phyloP scores from a whole-genome alignment of 2,797 vertebrate species.

The Gastrophryne carolinensis region DNA sequence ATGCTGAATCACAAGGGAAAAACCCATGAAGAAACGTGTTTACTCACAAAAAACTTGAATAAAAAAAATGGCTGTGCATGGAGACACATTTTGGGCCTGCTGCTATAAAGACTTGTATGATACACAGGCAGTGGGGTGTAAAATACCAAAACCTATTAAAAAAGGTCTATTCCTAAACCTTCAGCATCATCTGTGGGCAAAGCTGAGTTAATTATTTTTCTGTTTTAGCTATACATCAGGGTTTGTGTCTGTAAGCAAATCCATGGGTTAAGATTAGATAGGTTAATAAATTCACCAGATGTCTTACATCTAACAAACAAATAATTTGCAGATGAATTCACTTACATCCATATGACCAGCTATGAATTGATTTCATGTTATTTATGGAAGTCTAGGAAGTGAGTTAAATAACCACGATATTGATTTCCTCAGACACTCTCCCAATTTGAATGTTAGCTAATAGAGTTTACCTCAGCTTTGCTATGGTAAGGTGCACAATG shows the following conservation, averaged over 20 bases:
- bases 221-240: no score
- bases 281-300: background rate
- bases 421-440: background rate
- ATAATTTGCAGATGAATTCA: conserved; percentile 1
- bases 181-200: no score
- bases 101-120: no score
- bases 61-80: no score
- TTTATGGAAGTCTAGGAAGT: background rate
- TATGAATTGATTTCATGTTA: conserved; percentile 3
- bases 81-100: no score
- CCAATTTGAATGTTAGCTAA: conserved; percentile 6
- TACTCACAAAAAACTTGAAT: no score
- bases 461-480: conserved; percentile 14
- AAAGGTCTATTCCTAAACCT: no score
- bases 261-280: background rate
- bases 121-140: no score
- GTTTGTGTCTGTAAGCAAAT: background rate
- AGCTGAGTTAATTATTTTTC: no score
- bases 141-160: no score
- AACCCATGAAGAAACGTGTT: no score
- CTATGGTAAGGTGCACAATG: conserved; percentile 12
- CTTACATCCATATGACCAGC: background rate
- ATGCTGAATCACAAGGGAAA: no score
- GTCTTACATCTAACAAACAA: background rate
- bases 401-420: conserved; percentile 4